phyloP scores from a whole-genome alignment of 1,140 invertebrate species.

The Asbolus verrucosus region DNA sequence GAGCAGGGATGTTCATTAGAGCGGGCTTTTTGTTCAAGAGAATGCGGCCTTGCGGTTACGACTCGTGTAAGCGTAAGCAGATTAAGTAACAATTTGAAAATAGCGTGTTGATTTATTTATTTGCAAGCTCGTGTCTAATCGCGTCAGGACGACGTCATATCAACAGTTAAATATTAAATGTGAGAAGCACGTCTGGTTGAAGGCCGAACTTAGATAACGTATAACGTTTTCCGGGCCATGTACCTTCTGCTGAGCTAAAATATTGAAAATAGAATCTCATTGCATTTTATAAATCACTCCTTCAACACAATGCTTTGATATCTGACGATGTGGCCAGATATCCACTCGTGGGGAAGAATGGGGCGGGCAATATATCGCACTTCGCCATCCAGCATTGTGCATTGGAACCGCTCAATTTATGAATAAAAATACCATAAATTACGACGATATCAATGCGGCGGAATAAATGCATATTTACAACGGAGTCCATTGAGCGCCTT shows the following conservation, averaged over 20 bases:
- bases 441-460: constrained; percentile 56
- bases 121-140: constrained; percentile 18
- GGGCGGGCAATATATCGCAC: constrained; percentile 56
- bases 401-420: constrained; percentile 59
- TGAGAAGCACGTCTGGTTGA: not conserved
- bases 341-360: constrained; percentile 58
- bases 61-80: constrained; percentile 33
- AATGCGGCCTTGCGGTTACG: constrained; percentile 34
- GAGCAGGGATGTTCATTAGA: constrained; percentile 35
- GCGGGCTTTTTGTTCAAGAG: constrained; percentile 19
- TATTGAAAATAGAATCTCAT: constrained; percentile 56
- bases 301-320: constrained; percentile 56
- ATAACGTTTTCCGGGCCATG: constrained; percentile 51
- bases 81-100: constrained; percentile 38
- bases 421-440: constrained; percentile 62
- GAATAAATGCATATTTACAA: constrained; percentile 60
- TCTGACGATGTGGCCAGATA: constrained; percentile 56
- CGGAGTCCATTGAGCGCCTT: constrained; percentile 46
- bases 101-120: constrained; percentile 32
- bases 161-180: constrained; percentile 25
- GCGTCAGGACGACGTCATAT: constrained; percentile 24
- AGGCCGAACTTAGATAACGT: constrained; percentile 44
- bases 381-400: constrained; percentile 53
- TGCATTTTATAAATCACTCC: constrained; percentile 60
- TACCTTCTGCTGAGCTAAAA: constrained; percentile 50